Evolutionary conservation across 2,113 vertebrate genomes (phyloP).

Genomic region (Ovibos moschatus): DNA sequence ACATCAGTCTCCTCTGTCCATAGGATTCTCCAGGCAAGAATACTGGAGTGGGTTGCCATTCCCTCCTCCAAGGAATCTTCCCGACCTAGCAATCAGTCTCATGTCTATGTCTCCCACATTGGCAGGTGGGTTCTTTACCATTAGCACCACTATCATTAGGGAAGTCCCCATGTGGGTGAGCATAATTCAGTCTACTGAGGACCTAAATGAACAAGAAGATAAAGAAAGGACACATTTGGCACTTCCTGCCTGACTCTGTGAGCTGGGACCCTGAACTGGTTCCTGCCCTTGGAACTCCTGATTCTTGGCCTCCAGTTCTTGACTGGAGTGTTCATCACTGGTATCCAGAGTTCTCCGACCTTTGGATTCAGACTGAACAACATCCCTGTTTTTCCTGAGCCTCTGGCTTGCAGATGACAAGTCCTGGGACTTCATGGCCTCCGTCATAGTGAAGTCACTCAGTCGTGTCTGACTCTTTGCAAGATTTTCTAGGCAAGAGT

Average conservation of each 20-base stretch:
- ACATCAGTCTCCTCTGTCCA: neutral
- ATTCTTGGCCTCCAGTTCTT: neutral
- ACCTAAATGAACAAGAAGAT: neutral
- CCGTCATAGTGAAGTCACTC: too few relatives aligned
- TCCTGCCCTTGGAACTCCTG: neutral
- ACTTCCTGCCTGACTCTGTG: too few relatives aligned
- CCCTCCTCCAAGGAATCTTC: neutral
- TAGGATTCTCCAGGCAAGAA: neutral
- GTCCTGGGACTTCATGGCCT: neutral
- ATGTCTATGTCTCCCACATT: neutral
- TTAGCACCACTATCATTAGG: neutral
- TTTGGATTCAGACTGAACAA: neutral
- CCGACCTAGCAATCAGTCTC: accelerated
- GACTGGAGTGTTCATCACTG: neutral
- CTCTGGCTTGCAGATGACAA: neutral
- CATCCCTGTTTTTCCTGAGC: neutral
- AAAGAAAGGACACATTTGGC: neutral
- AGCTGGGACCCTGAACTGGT: neutral
- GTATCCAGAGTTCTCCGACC: neutral
- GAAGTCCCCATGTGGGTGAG: neutral
- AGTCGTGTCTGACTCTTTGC: too few relatives aligned
- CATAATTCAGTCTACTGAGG: neutral
- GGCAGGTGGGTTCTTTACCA: neutral
- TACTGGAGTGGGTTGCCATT: neutral
- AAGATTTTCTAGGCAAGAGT: too few relatives aligned